A percentile compares a stretch with the other conserved stretches of the same genome.
These are phyloP conservation scores for Liopterus haemorrhoidalis DNA, from an alignment of 2,888 invertebrate genomes.

Conservation along the genomic window DNA sequence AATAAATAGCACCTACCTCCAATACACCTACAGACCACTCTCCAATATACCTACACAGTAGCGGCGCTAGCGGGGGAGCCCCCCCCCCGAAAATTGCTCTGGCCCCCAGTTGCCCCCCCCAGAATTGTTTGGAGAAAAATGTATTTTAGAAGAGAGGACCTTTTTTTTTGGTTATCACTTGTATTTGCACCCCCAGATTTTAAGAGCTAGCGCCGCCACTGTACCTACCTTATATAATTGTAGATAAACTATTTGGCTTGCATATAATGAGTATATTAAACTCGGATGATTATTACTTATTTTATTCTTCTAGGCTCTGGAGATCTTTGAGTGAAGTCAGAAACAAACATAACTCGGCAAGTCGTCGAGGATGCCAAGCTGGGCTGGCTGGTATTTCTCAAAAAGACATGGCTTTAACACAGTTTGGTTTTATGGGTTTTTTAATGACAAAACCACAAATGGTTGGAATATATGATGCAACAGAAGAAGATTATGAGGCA, in stretches of 20 bases:
- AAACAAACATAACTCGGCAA: slow-evolving; percentile 60
- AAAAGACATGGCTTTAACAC: slow-evolving; percentile 77
- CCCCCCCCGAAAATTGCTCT: no score
- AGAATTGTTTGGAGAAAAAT: no score
- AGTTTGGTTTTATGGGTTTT: slow-evolving; percentile 81
- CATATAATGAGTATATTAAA: background rate
- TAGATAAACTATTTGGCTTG: background rate
- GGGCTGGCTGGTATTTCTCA: slow-evolving; percentile 62
- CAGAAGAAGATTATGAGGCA: slow-evolving; percentile 62
- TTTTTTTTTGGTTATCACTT: no score
- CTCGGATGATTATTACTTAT: background rate
- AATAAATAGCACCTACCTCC: no score
- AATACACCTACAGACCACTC: no score
- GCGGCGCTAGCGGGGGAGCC: no score
- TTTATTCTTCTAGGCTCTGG: slow-evolving; percentile 57
- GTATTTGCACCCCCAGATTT: no score
- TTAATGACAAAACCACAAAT: slow-evolving; percentile 56
- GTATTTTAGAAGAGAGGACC: no score
- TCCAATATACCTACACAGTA: no score
- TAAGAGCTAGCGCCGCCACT: no score
- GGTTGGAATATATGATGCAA: slow-evolving; percentile 59
- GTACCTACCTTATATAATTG: no score
- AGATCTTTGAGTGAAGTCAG: slow-evolving; percentile 62
- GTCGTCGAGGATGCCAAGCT: slow-evolving; percentile 47
- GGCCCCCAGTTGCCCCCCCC: no score